Percentiles rank a stretch among this genome's conserved stretches.
Evolutionary conservation across 2,888 invertebrate species (phyloP).

Genomic region (Amblyteles armatorius): DNA sequence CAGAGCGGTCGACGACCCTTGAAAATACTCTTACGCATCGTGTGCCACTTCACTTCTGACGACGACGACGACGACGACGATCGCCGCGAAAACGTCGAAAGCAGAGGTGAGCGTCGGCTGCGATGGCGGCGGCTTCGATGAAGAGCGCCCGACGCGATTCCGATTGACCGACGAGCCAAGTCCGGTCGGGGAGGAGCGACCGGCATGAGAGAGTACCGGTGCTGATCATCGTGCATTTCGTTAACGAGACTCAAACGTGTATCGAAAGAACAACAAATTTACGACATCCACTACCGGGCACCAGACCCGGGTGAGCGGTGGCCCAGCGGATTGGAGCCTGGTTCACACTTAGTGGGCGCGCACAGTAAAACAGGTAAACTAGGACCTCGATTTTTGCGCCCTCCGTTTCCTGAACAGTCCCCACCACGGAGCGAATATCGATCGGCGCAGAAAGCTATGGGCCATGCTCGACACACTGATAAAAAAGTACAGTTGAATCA

Average conservation of each 20-base stretch:
- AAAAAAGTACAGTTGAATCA: no score
- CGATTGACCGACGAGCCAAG: slow-evolving; percentile 60
- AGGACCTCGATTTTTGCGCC: no score
- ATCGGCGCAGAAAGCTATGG: no score
- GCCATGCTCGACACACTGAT: no score
- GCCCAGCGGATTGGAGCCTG: no score
- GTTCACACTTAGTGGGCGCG: no score
- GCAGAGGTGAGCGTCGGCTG: slow-evolving; percentile 52
- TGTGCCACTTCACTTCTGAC: slow-evolving; percentile 78
- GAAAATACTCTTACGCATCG: slow-evolving; percentile 79
- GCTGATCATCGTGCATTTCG: slow-evolving; percentile 13
- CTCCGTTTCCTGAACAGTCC: no score
- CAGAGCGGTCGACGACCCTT: slow-evolving; percentile 79
- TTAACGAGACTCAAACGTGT: not conserved
- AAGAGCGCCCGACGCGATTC: slow-evolving; percentile 49
- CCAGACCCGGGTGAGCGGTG: no score
- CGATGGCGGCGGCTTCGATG: slow-evolving; percentile 29
- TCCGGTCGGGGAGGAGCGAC: slow-evolving; percentile 4
- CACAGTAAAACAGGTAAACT: no score
- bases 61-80: slow-evolving; percentile 45
- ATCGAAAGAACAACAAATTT: not conserved
- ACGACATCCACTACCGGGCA: not conserved
- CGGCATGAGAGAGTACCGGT: slow-evolving; percentile 44
- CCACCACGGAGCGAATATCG: no score
- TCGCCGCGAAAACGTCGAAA: slow-evolving; percentile 62